Percentiles rank a stretch among this genome's conserved stretches.
These are phyloP conservation scores for Leptobrachium ailaonicum DNA, from an alignment of 2,113 vertebrate genomes.

Conservation along the genomic window DNA sequence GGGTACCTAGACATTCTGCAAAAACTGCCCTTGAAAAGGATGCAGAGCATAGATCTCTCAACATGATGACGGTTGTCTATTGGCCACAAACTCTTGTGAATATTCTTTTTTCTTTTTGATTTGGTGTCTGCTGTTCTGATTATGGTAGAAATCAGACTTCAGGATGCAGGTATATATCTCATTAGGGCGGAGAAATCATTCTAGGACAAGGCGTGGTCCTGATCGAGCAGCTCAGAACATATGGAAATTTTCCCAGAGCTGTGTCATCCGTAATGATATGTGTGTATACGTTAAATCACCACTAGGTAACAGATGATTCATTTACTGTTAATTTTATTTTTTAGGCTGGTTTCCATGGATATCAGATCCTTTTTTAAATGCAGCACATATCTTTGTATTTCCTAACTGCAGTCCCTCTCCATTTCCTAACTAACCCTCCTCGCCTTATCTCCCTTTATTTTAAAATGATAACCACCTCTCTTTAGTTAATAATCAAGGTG, in stretches of 20 bases:
- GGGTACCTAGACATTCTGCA: slow-evolving; percentile 43
- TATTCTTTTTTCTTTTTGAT: not conserved
- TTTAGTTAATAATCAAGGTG: too few species aligned
- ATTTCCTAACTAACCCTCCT: too few species aligned
- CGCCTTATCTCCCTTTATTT: too few species aligned
- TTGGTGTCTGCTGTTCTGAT: not conserved
- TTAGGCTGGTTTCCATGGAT: too few species aligned
- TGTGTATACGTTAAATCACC: not conserved
- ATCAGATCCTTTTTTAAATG: too few species aligned
- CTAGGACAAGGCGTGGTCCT: slow-evolving; percentile 19
- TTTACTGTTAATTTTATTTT: too few species aligned
- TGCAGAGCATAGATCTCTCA: slow-evolving; percentile 37
- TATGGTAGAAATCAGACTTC: not conserved
- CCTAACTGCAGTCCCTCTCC: too few species aligned
- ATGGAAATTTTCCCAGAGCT: slow-evolving; percentile 25
- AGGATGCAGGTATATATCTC: slow-evolving; percentile 33
- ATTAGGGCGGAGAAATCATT: slow-evolving; percentile 39
- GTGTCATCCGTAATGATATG: slow-evolving; percentile 7
- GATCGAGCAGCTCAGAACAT: slow-evolving; percentile 4
- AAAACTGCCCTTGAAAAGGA: slow-evolving; percentile 30
- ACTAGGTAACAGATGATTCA: not conserved
- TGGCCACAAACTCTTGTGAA: not conserved
- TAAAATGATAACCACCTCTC: too few species aligned
- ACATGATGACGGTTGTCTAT: not conserved
- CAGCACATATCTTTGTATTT: too few species aligned